Percentiles rank a stretch among this genome's conserved stretches.
phyloP scores from a whole-genome alignment of 53 echinoderm and acorn worm genomes.

The Stichopus horrens region DNA sequence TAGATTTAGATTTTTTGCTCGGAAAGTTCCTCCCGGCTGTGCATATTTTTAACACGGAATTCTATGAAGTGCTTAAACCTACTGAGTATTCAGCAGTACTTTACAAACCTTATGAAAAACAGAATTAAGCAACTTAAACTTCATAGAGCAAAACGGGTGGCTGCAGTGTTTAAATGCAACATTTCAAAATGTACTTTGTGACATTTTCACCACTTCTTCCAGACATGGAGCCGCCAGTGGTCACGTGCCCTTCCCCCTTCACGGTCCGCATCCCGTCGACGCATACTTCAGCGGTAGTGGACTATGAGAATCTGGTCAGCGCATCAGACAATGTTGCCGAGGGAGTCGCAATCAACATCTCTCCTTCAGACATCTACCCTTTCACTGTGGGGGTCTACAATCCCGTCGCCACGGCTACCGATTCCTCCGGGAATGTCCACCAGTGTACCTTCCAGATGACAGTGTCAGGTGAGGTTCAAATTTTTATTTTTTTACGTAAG shows the following conservation, averaged over 20 bases:
- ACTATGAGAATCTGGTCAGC: background rate
- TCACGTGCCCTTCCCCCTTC: background rate
- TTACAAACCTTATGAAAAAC: too few species aligned
- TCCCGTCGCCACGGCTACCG: background rate
- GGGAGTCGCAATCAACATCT: background rate
- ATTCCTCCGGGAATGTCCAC: background rate
- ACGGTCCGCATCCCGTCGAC: background rate
- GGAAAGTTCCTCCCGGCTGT: too few species aligned
- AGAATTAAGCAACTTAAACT: too few species aligned
- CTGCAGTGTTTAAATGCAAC: too few species aligned
- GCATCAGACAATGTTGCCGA: background rate
- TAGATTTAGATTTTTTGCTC: too few species aligned
- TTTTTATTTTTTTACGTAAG: too few species aligned
- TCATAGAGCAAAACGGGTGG: too few species aligned
- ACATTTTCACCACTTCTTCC: too few species aligned
- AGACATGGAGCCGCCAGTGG: background rate
- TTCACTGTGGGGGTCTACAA: background rate
- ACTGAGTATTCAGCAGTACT: too few species aligned
- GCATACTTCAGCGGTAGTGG: background rate
- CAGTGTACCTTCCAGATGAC: conserved; percentile 5
- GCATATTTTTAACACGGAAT: too few species aligned
- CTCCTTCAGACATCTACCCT: background rate
- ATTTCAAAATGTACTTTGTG: too few species aligned
- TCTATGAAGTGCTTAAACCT: too few species aligned
- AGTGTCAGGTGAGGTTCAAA: background rate